Base-by-base conservation (phyloP, 2,888 invertebrate genomes). In the Andrena chrysosceles region DNA sequence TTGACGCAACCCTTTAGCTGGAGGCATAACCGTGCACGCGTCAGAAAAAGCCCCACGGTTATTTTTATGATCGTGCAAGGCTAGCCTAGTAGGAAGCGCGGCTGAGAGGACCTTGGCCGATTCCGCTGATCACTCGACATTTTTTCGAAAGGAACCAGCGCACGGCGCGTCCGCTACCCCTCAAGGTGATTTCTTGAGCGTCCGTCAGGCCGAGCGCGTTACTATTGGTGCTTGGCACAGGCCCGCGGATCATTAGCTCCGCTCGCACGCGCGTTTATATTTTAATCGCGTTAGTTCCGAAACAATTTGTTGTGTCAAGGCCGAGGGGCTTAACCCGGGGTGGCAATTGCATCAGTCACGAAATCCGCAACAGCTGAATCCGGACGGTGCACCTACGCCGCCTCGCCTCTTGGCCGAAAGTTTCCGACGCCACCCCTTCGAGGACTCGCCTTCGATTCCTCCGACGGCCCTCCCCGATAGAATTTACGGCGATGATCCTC, bases 231-330 rank as follows among this genome's bases (percentile, higher is more conserved):
- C 93, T 93, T 93, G 93, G 93, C 91, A 93, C 93, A 92, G 85
- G 78, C 93, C 90, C 93, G 16, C 64, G 64, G 92, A 93, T 93
- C 93, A 92, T 93, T 90, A 89, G 71, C 75, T 84, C 48, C 87
- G 20, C 56, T 56, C 23, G 83, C 87, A 87, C 90, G 90, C 91
- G 89, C 90, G 89, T 90, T 92, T 93, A 92, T 92, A 93, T 94
- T 94, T 94, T 94, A 93, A 94, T 93, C 93, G 86, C 83, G 81
- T 92, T 93, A 93, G 93, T 94, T 93, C 85, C 93, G 90, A 94
- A 94, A 93, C 94, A 93, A 94, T 93, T 93, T 92, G 93, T 94
- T 93, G 90, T 94, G 94, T 94, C 94, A 94, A 94, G 94, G 94
- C 91, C 93, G 91, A 88, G 89, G 87, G 91, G 90, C 91, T 91